These are phyloP conservation scores for Periparus ater DNA, from an alignment of 2,797 vertebrate species.

Conservation along the genomic window DNA sequence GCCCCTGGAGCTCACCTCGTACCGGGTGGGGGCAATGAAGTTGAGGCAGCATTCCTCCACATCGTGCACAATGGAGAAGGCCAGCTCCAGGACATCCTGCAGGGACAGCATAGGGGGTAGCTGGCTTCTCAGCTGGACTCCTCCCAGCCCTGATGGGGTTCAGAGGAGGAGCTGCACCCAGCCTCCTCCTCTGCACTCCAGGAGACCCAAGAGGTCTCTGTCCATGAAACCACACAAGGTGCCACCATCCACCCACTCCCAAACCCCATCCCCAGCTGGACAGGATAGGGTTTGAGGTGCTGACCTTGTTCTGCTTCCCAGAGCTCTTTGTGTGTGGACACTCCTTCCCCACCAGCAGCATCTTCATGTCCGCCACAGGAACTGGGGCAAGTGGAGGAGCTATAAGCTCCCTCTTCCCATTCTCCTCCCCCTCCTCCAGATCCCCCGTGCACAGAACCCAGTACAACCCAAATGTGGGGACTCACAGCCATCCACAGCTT, in stretches of 20 bases:
- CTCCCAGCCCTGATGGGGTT: fast-evolving
- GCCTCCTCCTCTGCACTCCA: background rate
- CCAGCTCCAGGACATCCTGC: conserved; percentile 90
- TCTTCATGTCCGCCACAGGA: conserved; percentile 92
- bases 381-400: conserved; percentile 73
- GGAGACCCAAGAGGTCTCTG: background rate
- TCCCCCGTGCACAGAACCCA: background rate
- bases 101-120: background rate
- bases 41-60: conserved; percentile 90
- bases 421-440: background rate
- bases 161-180: background rate
- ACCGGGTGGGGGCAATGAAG: conserved; percentile 91
- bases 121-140: background rate
- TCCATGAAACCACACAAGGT: background rate
- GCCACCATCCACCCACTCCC: background rate
- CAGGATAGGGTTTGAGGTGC: background rate
- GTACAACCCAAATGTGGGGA: background rate
- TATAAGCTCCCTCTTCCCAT: background rate
- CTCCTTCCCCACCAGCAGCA: conserved; percentile 89
- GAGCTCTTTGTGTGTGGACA: conserved; percentile 92
- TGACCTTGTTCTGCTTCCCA: conserved; percentile 95
- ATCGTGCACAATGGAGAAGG: conserved; percentile 92
- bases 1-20: conserved; percentile 83
- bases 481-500: background rate
- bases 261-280: background rate